Evolutionary conservation across 2,113 vertebrate genomes (phyloP).

Genomic region (Salvelinus sp.): DNA sequence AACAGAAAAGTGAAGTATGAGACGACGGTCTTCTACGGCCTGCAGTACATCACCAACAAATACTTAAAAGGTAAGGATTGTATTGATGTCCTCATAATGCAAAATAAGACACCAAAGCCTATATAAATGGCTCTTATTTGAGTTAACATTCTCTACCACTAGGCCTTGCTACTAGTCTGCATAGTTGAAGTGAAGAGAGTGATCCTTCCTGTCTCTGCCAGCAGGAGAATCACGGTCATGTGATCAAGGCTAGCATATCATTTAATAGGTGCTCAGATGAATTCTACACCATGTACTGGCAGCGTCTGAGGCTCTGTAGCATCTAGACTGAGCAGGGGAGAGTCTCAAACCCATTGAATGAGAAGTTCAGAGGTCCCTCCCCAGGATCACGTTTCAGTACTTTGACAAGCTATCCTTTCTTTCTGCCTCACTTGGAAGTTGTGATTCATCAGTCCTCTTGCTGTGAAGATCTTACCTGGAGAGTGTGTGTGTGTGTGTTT

Average conservation of each 20-base stretch:
- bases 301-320: not conserved
- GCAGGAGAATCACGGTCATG: constrained; percentile 13
- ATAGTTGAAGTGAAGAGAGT: not conserved
- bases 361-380: too few species aligned
- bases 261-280: not conserved
- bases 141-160: not conserved
- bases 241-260: constrained; percentile 6
- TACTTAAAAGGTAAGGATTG: constrained; percentile 89
- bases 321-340: too few species aligned
- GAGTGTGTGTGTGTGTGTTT: too few species aligned
- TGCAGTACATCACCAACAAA: constrained; percentile 98
- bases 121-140: not conserved
- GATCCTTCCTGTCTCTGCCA: not conserved
- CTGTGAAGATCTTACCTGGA: too few species aligned
- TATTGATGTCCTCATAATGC: not conserved
- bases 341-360: too few species aligned
- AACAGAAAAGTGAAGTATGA: constrained; percentile 94
- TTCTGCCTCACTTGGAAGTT: not conserved
- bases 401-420: too few species aligned
- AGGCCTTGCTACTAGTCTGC: too few species aligned
- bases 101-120: not conserved
- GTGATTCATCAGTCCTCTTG: not conserved
- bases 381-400: too few species aligned
- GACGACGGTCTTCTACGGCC: constrained; percentile 96
- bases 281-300: not conserved